phyloP scores from a whole-genome alignment of 2,113 vertebrate genomes.

The Chloroceryle aenea region DNA sequence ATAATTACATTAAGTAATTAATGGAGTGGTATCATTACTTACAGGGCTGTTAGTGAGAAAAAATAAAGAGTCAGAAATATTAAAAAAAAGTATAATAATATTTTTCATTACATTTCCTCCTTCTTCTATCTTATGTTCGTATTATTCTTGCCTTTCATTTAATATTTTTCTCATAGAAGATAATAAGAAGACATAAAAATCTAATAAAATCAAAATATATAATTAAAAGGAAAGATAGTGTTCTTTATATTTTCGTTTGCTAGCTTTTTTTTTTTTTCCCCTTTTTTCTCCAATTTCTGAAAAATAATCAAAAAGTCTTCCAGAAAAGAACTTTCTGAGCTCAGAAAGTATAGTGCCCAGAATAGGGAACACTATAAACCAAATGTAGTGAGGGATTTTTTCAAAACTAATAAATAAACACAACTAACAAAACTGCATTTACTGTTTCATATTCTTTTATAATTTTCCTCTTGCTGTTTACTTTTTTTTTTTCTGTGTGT shows the following conservation, averaged over 20 bases:
- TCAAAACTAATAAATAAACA: neutral
- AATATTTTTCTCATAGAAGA: neutral
- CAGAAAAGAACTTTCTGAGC: too few species aligned
- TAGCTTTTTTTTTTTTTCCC: neutral
- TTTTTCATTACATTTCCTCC: accelerated
- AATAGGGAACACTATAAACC: neutral
- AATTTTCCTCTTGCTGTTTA: neutral
- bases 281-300: neutral
- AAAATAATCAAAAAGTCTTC: neutral
- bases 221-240: accelerated
- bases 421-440: neutral
- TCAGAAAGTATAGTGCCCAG: neutral
- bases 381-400: neutral
- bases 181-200: neutral
- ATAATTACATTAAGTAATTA: neutral
- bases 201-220: neutral
- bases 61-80: neutral
- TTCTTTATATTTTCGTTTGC: neutral
- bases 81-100: neutral
- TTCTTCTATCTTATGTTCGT: neutral
- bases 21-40: neutral
- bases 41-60: accelerated
- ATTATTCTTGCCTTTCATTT: neutral
- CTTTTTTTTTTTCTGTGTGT: neutral
- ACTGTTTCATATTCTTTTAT: neutral